A percentile compares a stretch with the other conserved stretches of the same genome.
phyloP scores from a whole-genome alignment of 2,797 vertebrate genomes.

The Morus bassanus region DNA sequence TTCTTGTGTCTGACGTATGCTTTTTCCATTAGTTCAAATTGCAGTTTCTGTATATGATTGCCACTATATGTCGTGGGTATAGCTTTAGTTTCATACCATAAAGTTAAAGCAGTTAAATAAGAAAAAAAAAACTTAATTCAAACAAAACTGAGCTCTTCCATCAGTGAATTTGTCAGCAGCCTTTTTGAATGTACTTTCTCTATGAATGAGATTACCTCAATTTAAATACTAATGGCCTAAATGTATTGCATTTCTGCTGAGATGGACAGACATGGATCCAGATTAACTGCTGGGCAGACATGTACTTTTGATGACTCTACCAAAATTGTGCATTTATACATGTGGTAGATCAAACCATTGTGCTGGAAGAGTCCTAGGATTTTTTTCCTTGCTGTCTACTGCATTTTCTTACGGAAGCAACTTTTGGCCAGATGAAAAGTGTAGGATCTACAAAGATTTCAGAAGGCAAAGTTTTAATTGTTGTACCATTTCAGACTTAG shows the following conservation, averaged over 20 bases:
- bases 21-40: background rate
- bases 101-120: background rate
- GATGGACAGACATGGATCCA: background rate
- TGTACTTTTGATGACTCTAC: background rate
- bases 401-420: background rate
- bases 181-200: slow-evolving; percentile 5
- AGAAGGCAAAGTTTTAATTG: background rate
- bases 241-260: background rate
- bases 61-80: background rate
- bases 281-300: background rate
- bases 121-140: background rate
- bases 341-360: background rate
- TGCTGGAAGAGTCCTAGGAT: background rate
- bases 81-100: background rate
- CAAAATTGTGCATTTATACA: background rate
- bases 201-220: background rate
- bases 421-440: background rate
- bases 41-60: background rate
- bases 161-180: background rate
- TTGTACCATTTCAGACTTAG: background rate
- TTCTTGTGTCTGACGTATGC: background rate
- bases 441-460: background rate
- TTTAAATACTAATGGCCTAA: background rate
- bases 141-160: background rate
- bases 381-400: background rate